These are phyloP conservation scores for Catocala sponsa DNA, from an alignment of 2,888 invertebrate species.

Conservation along the genomic window DNA sequence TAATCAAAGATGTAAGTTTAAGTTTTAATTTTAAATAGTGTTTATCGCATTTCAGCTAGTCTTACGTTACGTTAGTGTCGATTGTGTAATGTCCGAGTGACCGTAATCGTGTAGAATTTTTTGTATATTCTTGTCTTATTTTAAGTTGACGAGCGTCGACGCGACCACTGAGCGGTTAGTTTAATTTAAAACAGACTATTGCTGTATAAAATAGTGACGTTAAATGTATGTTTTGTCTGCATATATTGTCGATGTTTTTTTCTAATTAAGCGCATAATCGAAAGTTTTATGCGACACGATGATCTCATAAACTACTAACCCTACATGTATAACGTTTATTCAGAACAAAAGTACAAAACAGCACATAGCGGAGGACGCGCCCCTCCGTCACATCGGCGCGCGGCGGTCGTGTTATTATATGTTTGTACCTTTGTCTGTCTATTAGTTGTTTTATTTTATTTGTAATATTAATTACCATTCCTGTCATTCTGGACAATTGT, in stretches of 20 bases:
- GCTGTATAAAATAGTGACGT: constrained; percentile 77
- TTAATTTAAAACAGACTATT: constrained; percentile 67
- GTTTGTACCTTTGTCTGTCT: constrained; percentile 85
- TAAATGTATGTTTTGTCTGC: constrained; percentile 77
- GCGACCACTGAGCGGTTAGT: constrained; percentile 69
- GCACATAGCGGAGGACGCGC: constrained; percentile 55
- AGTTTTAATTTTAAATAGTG: constrained; percentile 82
- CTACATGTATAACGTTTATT: constrained; percentile 73
- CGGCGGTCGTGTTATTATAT: constrained; percentile 75
- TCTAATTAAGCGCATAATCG: constrained; percentile 83
- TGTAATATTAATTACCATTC: constrained; percentile 78
- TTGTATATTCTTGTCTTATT: constrained; percentile 84
- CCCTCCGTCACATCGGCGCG: constrained; percentile 58
- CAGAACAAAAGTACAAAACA: constrained; percentile 86
- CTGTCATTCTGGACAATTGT: constrained; percentile 73
- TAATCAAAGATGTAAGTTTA: constrained; percentile 87
- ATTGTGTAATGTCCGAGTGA: constrained; percentile 75
- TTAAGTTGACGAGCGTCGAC: constrained; percentile 65
- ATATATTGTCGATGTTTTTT: constrained; percentile 82
- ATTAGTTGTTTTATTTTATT: constrained; percentile 77
- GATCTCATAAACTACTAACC: constrained; percentile 88
- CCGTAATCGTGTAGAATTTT: constrained; percentile 76
- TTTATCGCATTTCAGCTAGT: constrained; percentile 88
- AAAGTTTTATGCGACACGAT: constrained; percentile 77
- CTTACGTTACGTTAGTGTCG: constrained; percentile 85